Evolutionary conservation across 2,113 vertebrate genomes (phyloP).

Genomic region (Conger conger): DNA sequence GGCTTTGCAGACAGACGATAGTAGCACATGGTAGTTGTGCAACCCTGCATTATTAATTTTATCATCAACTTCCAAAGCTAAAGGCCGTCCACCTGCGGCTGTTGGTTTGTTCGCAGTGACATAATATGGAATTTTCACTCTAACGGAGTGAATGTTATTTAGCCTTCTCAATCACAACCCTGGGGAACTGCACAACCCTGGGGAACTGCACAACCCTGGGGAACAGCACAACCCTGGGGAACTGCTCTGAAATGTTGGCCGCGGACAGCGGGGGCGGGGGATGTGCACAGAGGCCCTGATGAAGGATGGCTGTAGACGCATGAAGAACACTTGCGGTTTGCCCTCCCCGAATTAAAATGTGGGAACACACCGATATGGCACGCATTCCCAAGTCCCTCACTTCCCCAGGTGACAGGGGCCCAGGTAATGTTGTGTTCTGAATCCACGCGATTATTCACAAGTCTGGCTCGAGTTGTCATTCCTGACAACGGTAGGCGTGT

Average conservation of each 20-base stretch:
- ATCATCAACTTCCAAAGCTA: background rate
- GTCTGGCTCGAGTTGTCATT: background rate
- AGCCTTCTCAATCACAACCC: no score
- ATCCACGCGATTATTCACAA: background rate
- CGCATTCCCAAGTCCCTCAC: background rate
- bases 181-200: no score
- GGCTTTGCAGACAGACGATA: background rate
- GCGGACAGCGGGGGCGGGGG: no score
- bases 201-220: no score
- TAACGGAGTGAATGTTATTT: background rate
- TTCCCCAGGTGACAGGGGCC: background rate
- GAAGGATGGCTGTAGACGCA: no score
- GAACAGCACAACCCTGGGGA: background rate
- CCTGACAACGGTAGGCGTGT: background rate
- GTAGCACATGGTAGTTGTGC: background rate
- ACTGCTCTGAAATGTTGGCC: background rate
- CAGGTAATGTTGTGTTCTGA: background rate
- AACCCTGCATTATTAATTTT: background rate
- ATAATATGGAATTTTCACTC: background rate
- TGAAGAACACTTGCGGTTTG: background rate
- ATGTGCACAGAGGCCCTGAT: background rate
- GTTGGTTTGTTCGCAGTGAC: background rate
- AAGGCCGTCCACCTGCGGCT: background rate
- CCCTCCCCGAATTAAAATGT: background rate
- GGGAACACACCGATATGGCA: background rate